These are phyloP conservation scores for Argya squamiceps DNA, from an alignment of 2,797 vertebrate species.

Conservation along the genomic window DNA sequence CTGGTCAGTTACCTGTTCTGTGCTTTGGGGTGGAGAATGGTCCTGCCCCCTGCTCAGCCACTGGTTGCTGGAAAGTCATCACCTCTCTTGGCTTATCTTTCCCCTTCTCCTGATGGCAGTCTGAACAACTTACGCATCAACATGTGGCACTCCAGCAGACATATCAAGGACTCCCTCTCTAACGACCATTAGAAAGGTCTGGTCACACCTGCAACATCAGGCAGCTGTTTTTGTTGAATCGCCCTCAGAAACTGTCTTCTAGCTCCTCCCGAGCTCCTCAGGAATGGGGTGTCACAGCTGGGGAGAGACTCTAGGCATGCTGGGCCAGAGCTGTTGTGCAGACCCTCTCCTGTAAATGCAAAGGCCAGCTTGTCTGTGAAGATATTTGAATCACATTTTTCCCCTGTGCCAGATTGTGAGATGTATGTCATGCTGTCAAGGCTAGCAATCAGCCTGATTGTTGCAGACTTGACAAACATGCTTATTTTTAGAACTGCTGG, in stretches of 20 bases:
- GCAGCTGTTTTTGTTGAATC: not conserved
- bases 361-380: slow-evolving; percentile 3
- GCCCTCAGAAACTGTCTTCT: not conserved
- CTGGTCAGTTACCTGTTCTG: not conserved
- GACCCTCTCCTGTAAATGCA: not conserved
- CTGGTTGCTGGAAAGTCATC: not conserved
- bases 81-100: not conserved
- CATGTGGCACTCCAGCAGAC: not conserved
- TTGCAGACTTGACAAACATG: slow-evolving; percentile 56
- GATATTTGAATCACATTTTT: slow-evolving; percentile 45
- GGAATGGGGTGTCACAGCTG: not conserved
- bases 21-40: not conserved
- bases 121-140: not conserved
- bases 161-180: not conserved
- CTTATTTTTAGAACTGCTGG: slow-evolving; percentile 69
- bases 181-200: not conserved
- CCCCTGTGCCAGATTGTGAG: slow-evolving; percentile 36
- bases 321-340: not conserved
- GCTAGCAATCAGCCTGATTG: slow-evolving; percentile 59
- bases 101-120: not conserved
- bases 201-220: not conserved
- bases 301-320: not conserved
- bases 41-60: not conserved
- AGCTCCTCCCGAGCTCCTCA: not conserved
- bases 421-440: slow-evolving; percentile 61